Conservation (phyloP, 2,113 vertebrate genomes). For the Anhinga rufa region DNA sequence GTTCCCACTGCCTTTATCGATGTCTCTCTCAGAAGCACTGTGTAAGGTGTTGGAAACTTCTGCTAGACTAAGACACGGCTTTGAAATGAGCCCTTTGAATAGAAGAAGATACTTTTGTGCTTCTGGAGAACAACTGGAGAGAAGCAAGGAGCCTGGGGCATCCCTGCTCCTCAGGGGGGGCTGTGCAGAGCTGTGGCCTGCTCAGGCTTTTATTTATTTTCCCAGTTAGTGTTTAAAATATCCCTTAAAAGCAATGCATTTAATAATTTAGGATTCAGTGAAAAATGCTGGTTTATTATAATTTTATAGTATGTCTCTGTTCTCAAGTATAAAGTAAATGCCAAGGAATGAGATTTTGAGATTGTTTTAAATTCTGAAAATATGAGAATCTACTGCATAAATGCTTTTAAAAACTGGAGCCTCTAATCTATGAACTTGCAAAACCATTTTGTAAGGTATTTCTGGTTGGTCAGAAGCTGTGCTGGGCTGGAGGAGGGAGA, state of each 20-base stretch:
- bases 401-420: neutral
- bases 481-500: neutral
- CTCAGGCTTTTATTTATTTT: neutral
- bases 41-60: neutral
- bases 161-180: neutral
- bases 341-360: neutral
- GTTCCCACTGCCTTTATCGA: neutral
- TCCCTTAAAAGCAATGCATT: neutral
- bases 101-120: neutral
- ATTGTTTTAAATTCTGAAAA: neutral
- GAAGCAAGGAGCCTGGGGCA: neutral
- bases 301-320: neutral
- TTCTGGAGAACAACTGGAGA: neutral
- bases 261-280: neutral
- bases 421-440: neutral
- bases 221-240: neutral
- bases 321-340: neutral
- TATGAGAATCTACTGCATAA: neutral
- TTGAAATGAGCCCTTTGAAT: neutral
- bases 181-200: neutral
- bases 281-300: neutral
- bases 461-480: neutral
- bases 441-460: neutral
- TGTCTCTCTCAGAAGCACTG: neutral
- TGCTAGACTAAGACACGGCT: neutral